Evolutionary conservation across 2,113 vertebrate species (phyloP), one percentile per base, ranked within the genome.

Genomic region (Danionella cerebrum): DNA sequence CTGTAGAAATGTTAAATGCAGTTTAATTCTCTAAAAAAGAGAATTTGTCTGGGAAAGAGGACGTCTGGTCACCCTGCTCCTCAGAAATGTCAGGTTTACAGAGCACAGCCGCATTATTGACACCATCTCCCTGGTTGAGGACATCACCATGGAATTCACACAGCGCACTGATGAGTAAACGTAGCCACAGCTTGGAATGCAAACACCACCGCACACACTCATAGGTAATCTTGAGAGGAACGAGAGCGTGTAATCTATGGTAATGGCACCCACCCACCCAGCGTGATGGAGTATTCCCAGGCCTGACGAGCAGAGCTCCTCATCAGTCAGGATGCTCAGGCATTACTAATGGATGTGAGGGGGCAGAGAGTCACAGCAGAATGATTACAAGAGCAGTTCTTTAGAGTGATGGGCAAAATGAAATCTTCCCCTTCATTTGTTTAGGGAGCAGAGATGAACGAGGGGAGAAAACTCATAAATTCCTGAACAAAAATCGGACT

Each of bases 241-340:
- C 18, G 50, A 35, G 36, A 70, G 67, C 47, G 13, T 62, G 57
- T 62, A 70, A 70, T 70, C 67, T 70, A 70, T 70, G 67, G 57
- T 74, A 74, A 69, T 69, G 52, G 65, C 66, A 74, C 59, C 59
- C 53, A 69, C 66, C 67, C 51, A 64, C 66, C 59, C 54, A 58
- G 52, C 12, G 54, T n/a, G 45, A 64, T 51, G 47, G 51, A 47
- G 60, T 58, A 57, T 65, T 74, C 66, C 51, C 72, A 65, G 66
- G 53, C 59, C 59, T 74, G 72, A 69, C 59, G 54, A 52, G 39
- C 55, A 58, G 66, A 69, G 62, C 52, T 52, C 19, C 66, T 65
- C 66, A 74, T 74, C 72, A 69, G 52, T 53, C 72, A 54, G 48
- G 59, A 74, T 69, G 59, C 52, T 58, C 60, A 44, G 59, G 59